Conservation (phyloP, 1,140 invertebrate genomes). For the Cecropterus lyciades region DNA sequence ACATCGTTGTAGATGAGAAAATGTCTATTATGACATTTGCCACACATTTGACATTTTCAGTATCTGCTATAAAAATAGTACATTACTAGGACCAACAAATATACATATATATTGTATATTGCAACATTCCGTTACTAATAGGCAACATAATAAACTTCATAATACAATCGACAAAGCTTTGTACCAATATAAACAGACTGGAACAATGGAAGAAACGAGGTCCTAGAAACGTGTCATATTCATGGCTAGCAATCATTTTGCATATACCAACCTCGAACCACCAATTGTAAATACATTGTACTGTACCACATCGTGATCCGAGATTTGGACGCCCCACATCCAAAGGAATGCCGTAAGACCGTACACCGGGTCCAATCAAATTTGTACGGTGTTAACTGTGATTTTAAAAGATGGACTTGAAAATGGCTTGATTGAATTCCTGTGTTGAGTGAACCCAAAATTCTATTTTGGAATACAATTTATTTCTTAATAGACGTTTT, state of each 20-base stretch:
- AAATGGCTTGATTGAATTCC: background rate
- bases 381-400: conserved; percentile 49
- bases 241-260: conserved; percentile 19
- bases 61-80: too few relatives aligned
- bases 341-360: conserved; percentile 33
- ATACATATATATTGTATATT: too few relatives aligned
- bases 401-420: background rate
- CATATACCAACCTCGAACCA: conserved; percentile 7
- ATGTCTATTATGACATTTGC: too few relatives aligned
- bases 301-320: conserved; percentile 50
- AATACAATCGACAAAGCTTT: too few relatives aligned
- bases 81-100: too few relatives aligned
- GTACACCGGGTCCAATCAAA: conserved; percentile 64
- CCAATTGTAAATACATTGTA: conserved; percentile 35
- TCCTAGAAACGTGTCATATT: conserved; percentile 1
- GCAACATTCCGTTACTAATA: too few relatives aligned
- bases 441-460: too few relatives aligned
- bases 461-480: background rate
- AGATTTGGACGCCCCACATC: conserved; percentile 66
- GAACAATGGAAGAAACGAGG: background rate
- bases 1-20: too few relatives aligned
- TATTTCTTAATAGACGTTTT: too few relatives aligned
- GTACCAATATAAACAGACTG: too few relatives aligned
- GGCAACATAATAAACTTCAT: too few relatives aligned
- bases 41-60: too few relatives aligned